Percentiles rank a stretch among this genome's conserved stretches.
phyloP scores from a whole-genome alignment of 2,888 invertebrate species.

The Chalcis sispes region DNA sequence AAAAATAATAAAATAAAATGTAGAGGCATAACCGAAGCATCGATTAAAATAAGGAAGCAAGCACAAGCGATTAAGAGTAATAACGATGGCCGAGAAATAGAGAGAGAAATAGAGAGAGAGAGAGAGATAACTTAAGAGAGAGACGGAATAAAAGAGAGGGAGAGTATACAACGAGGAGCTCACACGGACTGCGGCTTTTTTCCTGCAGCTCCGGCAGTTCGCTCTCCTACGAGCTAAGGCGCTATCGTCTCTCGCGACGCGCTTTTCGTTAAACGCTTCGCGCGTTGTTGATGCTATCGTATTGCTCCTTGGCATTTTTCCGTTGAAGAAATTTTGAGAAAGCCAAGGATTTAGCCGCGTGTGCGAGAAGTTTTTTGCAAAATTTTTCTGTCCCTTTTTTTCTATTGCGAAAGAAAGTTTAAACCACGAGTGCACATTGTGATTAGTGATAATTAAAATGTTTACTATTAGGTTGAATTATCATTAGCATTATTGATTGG shows the following conservation, averaged over 20 bases:
- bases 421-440: too few species aligned
- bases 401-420: too few species aligned
- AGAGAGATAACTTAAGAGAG: slow-evolving; percentile 20
- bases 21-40: background rate
- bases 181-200: slow-evolving; percentile 25
- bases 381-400: too few species aligned
- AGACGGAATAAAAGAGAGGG: slow-evolving; percentile 30
- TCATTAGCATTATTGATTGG: too few species aligned
- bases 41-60: slow-evolving; percentile 47
- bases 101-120: slow-evolving; percentile 26
- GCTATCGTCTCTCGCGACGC: slow-evolving; percentile 4
- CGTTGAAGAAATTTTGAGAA: too few species aligned
- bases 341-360: too few species aligned
- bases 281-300: too few species aligned
- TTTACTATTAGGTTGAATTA: too few species aligned
- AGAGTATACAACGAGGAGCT: background rate
- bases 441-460: too few species aligned
- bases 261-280: background rate
- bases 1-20: too few species aligned
- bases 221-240: slow-evolving; percentile 8
- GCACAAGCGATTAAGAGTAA: slow-evolving; percentile 50
- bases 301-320: too few species aligned
- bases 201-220: slow-evolving; percentile 44
- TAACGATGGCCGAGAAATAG: slow-evolving; percentile 28
- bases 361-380: too few species aligned